These are phyloP conservation scores for Caenorhabditis sp. DNA, from an alignment of 2,888 invertebrate genomes.

Conservation along the genomic window DNA sequence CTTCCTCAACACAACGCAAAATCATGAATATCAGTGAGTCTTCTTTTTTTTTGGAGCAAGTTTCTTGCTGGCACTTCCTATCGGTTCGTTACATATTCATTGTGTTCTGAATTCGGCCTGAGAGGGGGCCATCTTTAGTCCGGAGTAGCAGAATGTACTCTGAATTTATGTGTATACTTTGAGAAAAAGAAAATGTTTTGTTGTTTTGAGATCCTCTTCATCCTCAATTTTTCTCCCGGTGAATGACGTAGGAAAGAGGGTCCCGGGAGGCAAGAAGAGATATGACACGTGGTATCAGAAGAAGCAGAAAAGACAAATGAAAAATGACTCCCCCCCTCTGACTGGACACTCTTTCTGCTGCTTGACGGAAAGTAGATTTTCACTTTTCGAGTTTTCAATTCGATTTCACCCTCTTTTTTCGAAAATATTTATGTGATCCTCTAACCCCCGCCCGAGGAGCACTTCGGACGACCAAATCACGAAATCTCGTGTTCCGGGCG, in stretches of 20 bases:
- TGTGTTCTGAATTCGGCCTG: conserved; percentile 46
- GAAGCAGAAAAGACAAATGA: conserved; percentile 46
- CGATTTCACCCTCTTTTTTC: background rate
- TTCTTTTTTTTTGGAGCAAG: background rate
- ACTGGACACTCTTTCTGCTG: background rate
- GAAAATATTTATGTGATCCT: conserved; percentile 43
- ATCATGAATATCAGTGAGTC: conserved; percentile 69
- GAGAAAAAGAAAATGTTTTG: conserved; percentile 20
- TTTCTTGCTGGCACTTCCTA: conserved; percentile 42
- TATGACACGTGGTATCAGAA: conserved; percentile 46
- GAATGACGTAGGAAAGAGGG: conserved; percentile 39
- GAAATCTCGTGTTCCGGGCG: conserved; percentile 7
- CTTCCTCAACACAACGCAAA: conserved; percentile 56
- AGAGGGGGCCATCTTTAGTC: background rate
- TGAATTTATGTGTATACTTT: conserved; percentile 21
- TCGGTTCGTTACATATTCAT: conserved; percentile 66
- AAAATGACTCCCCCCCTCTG: conserved; percentile 31
- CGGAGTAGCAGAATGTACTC: conserved; percentile 21
- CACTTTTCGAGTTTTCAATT: background rate
- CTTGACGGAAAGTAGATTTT: conserved; percentile 3
- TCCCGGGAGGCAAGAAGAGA: conserved; percentile 42
- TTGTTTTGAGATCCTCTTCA: conserved; percentile 6
- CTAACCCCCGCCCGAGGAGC: background rate
- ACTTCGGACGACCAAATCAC: conserved; percentile 6
- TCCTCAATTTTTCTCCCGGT: background rate